These are phyloP conservation scores for Pipistrellus nathusii DNA, from an alignment of 2,797 vertebrate genomes.

Conservation along the genomic window DNA sequence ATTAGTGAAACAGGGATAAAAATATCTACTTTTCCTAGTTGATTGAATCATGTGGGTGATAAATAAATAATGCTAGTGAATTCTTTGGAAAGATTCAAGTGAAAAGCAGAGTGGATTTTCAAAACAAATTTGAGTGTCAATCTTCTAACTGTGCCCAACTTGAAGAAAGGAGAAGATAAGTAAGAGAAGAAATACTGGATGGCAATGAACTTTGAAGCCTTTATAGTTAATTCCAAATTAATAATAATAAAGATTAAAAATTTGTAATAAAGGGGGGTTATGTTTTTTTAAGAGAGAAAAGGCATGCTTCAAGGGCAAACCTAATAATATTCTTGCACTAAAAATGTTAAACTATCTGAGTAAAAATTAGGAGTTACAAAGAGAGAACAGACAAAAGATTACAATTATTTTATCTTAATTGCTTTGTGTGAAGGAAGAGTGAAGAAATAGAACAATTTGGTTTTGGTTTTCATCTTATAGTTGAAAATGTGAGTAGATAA, in stretches of 20 bases:
- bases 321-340: background rate
- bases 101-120: background rate
- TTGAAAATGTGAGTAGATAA: background rate
- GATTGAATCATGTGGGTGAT: accelerated
- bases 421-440: background rate
- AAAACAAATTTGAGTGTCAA: background rate
- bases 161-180: background rate
- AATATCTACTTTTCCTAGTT: background rate
- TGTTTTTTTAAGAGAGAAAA: background rate
- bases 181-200: background rate
- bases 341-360: background rate
- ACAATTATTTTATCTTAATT: background rate
- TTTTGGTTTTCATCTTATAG: background rate
- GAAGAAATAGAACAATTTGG: background rate
- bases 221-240: background rate
- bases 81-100: background rate
- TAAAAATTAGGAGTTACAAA: background rate
- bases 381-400: background rate
- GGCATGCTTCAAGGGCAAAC: background rate
- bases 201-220: background rate
- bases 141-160: background rate
- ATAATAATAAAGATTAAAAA: background rate
- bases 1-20: background rate
- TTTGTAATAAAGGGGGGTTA: background rate
- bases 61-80: background rate